Conservation (phyloP, 1,140 invertebrate species). For the Phymastichus coffea region DNA sequence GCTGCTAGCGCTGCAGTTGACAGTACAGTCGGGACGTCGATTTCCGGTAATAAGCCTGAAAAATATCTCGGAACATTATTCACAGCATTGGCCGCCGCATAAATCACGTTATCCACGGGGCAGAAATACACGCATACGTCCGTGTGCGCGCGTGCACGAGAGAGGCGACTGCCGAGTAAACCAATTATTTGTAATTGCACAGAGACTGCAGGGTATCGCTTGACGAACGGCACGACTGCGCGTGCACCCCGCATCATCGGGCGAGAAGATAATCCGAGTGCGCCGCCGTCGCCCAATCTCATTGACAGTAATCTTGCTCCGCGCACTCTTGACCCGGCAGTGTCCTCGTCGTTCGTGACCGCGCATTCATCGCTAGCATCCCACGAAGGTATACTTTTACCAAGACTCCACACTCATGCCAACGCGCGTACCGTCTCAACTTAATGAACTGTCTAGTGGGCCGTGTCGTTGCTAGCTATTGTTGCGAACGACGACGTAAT, state of each 20-base stretch:
- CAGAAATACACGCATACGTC: too few relatives aligned
- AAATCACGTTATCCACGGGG: too few relatives aligned
- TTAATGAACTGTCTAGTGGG: too few relatives aligned
- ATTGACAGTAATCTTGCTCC: conserved; percentile 8
- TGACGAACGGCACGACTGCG: neutral
- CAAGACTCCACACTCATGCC: too few relatives aligned
- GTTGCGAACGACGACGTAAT: too few relatives aligned
- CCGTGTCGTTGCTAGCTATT: too few relatives aligned
- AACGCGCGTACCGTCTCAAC: too few relatives aligned
- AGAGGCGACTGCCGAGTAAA: too few relatives aligned
- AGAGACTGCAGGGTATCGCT: neutral
- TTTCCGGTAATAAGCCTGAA: neutral
- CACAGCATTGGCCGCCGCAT: too few relatives aligned
- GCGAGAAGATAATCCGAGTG: neutral
- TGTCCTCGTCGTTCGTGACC: conserved; percentile 2
- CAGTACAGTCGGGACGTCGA: neutral
- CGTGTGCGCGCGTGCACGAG: too few relatives aligned
- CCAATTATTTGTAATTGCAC: conserved; percentile 1
- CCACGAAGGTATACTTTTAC: conserved; percentile 7
- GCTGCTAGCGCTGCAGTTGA: neutral
- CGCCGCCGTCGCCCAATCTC: neutral
- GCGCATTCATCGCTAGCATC: neutral
- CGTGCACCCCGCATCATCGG: neutral
- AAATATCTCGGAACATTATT: too few relatives aligned
- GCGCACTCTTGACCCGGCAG: conserved; percentile 8